phyloP scores from a whole-genome alignment of 1,140 invertebrate genomes.

The Calephelis nemesis region DNA sequence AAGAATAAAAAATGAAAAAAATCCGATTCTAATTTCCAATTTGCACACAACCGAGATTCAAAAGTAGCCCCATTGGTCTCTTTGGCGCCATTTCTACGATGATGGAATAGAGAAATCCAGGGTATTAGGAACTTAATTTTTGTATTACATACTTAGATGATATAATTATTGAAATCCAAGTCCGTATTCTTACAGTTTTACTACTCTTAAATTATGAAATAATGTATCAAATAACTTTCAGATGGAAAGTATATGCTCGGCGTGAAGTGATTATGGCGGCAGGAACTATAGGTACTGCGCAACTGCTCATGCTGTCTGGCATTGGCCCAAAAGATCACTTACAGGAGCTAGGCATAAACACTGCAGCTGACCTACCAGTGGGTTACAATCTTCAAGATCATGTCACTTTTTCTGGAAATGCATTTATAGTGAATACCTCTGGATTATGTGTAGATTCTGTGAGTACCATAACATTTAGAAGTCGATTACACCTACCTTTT shows the following conservation, averaged over 20 bases:
- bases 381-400: constrained; percentile 91
- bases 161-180: too few relatives aligned
- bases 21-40: too few relatives aligned
- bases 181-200: too few relatives aligned
- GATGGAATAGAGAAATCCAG: too few relatives aligned
- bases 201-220: too few relatives aligned
- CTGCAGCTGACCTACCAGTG: constrained; percentile 85
- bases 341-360: constrained; percentile 69
- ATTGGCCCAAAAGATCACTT: constrained; percentile 82
- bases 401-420: constrained; percentile 84
- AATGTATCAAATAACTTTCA: constrained; percentile 59
- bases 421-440: constrained; percentile 84
- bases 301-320: constrained; percentile 86
- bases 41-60: too few relatives aligned
- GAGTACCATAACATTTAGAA: constrained; percentile 31
- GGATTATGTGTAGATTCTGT: constrained; percentile 79
- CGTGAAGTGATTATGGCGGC: constrained; percentile 85
- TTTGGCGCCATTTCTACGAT: too few relatives aligned
- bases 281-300: constrained; percentile 86
- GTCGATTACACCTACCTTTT: too few relatives aligned
- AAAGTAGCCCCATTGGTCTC: too few relatives aligned
- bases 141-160: too few relatives aligned
- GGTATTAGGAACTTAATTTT: too few relatives aligned
- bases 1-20: too few relatives aligned
- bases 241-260: constrained; percentile 54